Evolutionary conservation across 1,140 invertebrate genomes (phyloP).

Genomic region (Drosophila ironensis): DNA sequence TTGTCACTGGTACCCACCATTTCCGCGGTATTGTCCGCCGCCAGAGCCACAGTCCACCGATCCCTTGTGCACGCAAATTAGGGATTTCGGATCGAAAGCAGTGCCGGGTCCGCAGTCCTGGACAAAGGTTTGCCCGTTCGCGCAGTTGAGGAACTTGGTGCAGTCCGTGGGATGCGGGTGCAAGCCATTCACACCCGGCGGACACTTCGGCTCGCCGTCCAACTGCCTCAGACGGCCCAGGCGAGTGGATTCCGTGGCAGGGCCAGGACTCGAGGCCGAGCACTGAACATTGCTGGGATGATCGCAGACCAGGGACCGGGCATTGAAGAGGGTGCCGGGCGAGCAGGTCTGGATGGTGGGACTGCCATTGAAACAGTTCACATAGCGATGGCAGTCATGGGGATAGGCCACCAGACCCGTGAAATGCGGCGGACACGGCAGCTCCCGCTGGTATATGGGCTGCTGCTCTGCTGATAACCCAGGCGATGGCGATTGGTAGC

Average conservation of each 20-base stretch:
- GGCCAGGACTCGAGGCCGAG: background rate
- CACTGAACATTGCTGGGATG: constrained; percentile 79
- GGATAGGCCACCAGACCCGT: constrained; percentile 85
- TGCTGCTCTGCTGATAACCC: constrained; percentile 57
- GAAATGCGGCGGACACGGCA: constrained; percentile 83
- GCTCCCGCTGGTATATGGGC: constrained; percentile 53
- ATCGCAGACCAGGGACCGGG: constrained; percentile 85
- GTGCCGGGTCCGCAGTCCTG: constrained; percentile 88
- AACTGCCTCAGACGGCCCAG: constrained; percentile 37
- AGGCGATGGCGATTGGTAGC: constrained; percentile 35
- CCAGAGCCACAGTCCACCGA: constrained; percentile 83
- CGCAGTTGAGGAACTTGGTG: constrained; percentile 86
- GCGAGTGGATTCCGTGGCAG: constrained; percentile 20
- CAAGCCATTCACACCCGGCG: constrained; percentile 83
- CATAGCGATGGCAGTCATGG: constrained; percentile 86
- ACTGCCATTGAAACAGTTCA: constrained; percentile 86
- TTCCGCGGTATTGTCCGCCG: background rate
- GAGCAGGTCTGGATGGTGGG: constrained; percentile 85
- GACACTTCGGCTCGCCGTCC: constrained; percentile 74
- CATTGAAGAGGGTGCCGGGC: constrained; percentile 87
- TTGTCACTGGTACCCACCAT: constrained; percentile 34
- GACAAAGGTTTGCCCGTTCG: constrained; percentile 84
- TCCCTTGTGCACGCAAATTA: constrained; percentile 85
- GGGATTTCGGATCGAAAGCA: constrained; percentile 84
- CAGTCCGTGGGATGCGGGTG: constrained; percentile 86